Evolutionary conservation across 2,113 vertebrate genomes (phyloP).

Genomic region (Oncorhynchus masou): DNA sequence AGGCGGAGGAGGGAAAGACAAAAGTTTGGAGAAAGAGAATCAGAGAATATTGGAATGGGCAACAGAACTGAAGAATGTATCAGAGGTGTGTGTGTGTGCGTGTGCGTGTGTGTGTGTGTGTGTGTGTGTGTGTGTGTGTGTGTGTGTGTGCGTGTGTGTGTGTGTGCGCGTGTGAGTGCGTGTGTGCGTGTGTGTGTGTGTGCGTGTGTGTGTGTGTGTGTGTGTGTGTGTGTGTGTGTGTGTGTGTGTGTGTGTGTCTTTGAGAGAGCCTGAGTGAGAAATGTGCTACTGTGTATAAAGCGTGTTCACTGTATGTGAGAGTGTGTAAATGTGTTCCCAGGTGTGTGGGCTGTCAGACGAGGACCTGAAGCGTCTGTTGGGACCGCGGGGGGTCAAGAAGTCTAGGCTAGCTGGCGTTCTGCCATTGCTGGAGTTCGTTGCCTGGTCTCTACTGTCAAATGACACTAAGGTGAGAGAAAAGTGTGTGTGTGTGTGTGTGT

Average conservation of each 20-base stretch:
- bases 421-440: conserved; percentile 31
- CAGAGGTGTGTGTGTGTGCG: conserved; percentile 1
- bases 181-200: conserved; percentile 6
- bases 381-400: not conserved
- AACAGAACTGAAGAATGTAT: not conserved
- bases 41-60: conserved; percentile 2
- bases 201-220: not conserved
- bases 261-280: too few species aligned
- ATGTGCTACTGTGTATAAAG: not conserved
- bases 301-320: too few species aligned
- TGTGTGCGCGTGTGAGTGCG: conserved; percentile 1
- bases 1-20: not conserved
- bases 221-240: conserved; percentile 1
- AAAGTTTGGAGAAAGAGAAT: not conserved
- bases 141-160: conserved; percentile 7
- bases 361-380: conserved; percentile 18
- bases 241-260: not conserved
- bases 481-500: too few species aligned
- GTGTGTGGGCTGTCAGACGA: not conserved
- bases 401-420: not conserved
- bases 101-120: not conserved
- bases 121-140: conserved; percentile 6
- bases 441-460: conserved; percentile 22
- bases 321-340: not conserved
- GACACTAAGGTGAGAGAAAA: conserved; percentile 1